Percentiles rank a stretch among this genome's conserved stretches.
Evolutionary conservation across 2,113 vertebrate species (phyloP).

Genomic region (Herpetotheres cachinnans): DNA sequence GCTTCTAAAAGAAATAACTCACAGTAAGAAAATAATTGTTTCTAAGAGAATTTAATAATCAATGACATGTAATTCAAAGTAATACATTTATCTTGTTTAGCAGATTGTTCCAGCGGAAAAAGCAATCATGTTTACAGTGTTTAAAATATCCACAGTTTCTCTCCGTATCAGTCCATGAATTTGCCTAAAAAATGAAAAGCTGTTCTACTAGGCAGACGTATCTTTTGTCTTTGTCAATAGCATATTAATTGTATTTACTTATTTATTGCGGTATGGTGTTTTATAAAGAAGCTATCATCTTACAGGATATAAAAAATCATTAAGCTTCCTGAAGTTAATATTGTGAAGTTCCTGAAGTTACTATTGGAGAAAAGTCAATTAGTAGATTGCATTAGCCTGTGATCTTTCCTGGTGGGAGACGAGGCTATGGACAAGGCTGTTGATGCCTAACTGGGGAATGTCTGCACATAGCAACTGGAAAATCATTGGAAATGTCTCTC

Average conservation of each 20-base stretch:
- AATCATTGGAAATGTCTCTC: neutral
- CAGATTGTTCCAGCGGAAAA: neutral
- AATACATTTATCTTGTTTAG: constrained; percentile 1
- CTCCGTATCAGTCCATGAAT: neutral
- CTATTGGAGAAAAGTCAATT: neutral
- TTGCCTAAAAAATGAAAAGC: neutral
- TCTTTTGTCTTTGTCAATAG: neutral
- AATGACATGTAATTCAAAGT: neutral
- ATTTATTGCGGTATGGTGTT: neutral
- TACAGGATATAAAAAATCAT: neutral
- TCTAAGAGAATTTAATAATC: neutral
- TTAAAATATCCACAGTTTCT: neutral
- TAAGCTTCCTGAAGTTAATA: neutral
- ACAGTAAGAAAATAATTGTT: neutral
- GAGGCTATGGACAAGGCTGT: neutral
- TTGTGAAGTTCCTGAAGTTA: neutral
- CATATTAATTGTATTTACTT: neutral
- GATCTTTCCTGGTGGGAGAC: neutral
- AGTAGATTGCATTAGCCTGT: neutral
- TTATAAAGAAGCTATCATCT: neutral
- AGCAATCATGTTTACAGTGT: neutral
- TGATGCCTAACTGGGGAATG: neutral
- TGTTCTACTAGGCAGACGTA: neutral
- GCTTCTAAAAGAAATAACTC: neutral
- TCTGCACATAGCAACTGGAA: neutral